phyloP scores from a whole-genome alignment of 2,113 vertebrate genomes.

The Neotragus pygmaeus region DNA sequence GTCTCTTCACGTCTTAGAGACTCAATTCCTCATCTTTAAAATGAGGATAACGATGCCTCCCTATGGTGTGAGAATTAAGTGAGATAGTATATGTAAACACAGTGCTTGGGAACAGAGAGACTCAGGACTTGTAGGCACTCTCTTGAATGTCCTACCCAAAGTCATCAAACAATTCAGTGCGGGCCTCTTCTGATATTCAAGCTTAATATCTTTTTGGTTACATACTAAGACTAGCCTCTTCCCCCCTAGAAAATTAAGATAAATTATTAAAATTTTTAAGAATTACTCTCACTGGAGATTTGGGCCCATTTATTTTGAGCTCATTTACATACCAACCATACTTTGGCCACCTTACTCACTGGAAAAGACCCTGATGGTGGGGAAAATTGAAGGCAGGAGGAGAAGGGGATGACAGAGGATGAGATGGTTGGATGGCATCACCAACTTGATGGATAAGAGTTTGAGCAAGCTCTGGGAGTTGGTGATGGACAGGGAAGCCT shows the following conservation, averaged over 20 bases:
- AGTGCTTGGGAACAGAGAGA: not conserved
- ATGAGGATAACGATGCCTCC: too few species aligned
- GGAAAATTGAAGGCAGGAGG: not conserved
- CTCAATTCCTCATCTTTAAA: not conserved
- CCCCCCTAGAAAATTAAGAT: not conserved
- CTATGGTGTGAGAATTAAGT: not conserved
- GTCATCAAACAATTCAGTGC: not conserved
- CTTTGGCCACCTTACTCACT: not conserved
- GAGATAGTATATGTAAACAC: not conserved
- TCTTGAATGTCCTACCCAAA: not conserved
- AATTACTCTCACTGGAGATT: conserved; percentile 25
- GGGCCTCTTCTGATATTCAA: not conserved
- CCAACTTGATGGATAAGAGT: not conserved
- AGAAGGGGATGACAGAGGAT: not conserved
- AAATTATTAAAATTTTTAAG: not conserved
- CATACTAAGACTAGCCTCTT: not conserved
- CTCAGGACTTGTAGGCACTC: not conserved
- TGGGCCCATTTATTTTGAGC: conserved; percentile 30
- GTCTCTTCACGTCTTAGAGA: not conserved
- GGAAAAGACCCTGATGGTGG: not conserved
- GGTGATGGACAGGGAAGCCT: not conserved
- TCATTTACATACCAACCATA: not conserved
- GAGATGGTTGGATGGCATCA: not conserved
- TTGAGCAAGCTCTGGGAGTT: not conserved
- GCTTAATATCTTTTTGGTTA: not conserved